A percentile compares a stretch with the other conserved stretches of the same genome.
These are phyloP conservation scores for Paragorgia papillata DNA, from an alignment of 92 coral and sea anemone genomes.

Conservation along the genomic window DNA sequence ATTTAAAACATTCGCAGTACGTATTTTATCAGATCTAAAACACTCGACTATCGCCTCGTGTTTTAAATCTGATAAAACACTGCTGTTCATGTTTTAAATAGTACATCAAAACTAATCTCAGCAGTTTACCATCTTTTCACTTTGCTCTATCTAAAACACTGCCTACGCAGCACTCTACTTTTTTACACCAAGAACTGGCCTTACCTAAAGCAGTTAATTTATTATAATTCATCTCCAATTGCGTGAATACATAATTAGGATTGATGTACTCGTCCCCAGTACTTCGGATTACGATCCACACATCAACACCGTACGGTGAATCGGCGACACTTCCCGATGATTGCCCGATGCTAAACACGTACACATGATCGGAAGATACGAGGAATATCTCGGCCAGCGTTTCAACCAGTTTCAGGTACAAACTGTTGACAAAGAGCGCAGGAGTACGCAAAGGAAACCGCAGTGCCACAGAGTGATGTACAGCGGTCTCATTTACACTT, in stretches of 20 bases:
- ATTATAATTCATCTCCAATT: slow-evolving; percentile 41
- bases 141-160: too few species aligned
- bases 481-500: slow-evolving; percentile 61
- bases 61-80: too few species aligned
- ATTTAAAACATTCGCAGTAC: too few species aligned
- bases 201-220: slow-evolving; percentile 60
- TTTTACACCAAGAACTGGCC: too few species aligned
- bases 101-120: too few species aligned
- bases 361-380: slow-evolving; percentile 13
- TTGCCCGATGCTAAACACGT: slow-evolving; percentile 24
- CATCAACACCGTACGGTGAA: slow-evolving; percentile 61
- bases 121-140: too few species aligned
- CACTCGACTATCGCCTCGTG: too few species aligned
- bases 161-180: too few species aligned
- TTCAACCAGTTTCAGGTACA: slow-evolving; percentile 6
- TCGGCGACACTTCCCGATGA: slow-evolving; percentile 36
- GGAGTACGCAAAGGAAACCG: slow-evolving; percentile 57
- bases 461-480: slow-evolving; percentile 67
- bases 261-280: slow-evolving; percentile 37
- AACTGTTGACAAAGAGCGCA: slow-evolving; percentile 45
- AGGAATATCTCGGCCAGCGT: slow-evolving; percentile 7
- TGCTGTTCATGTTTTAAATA: too few species aligned
- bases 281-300: slow-evolving; percentile 57
- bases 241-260: slow-evolving; percentile 39
- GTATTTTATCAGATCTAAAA: too few species aligned